Evolutionary conservation across 2,113 vertebrate genomes (phyloP), one percentile per base, ranked within the genome.

Genomic region (Mobula birostris): DNA sequence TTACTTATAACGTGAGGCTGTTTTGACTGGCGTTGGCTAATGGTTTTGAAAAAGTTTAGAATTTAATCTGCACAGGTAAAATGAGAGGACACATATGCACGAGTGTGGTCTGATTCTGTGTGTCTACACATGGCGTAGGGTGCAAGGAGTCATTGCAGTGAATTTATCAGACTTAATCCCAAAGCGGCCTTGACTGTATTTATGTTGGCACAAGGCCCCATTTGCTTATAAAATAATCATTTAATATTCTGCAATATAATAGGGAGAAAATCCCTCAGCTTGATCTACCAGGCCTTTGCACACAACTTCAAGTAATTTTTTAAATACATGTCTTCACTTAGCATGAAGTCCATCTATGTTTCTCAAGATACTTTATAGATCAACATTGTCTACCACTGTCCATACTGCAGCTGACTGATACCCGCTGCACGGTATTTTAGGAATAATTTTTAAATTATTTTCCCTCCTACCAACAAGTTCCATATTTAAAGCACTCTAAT

Each of bases 171-270:
- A 66, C 61, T 63, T 87, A 66, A 88, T 88, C 85, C 4, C 61
- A 63, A 27, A 19, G 85, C 66, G 29, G 85, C 29, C 85, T 90
- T 90, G 85, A 19, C 61, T 90, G 85, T 90, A 66, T 90, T 66
- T 90, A 66, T 66, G 6, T 90, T 90, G 85, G 85, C 85, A 66
- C 85, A 66, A 32, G 5, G 29, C 85, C 29, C 40, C 85, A 32
- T 66, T 66, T 32, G 17, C 85, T 32, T 90, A 66, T 90, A 90
- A 90, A 90, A 90, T 63, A 88, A 88, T 90, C 32, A 61, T 90
- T 32, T 68, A 66, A 63, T 68, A 19, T 68, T 90, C 85, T 66
- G 14, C 83, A 29, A 87, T 15, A 66, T 1, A 90, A 19, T 15
- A 63, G 12, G 19, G 66, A 32, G 58, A 32, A 88, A 32, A 66